A percentile compares a stretch with the other conserved stretches of the same genome.
phyloP scores from a whole-genome alignment of 1,140 invertebrate species.

The Subanguina moxae region DNA sequence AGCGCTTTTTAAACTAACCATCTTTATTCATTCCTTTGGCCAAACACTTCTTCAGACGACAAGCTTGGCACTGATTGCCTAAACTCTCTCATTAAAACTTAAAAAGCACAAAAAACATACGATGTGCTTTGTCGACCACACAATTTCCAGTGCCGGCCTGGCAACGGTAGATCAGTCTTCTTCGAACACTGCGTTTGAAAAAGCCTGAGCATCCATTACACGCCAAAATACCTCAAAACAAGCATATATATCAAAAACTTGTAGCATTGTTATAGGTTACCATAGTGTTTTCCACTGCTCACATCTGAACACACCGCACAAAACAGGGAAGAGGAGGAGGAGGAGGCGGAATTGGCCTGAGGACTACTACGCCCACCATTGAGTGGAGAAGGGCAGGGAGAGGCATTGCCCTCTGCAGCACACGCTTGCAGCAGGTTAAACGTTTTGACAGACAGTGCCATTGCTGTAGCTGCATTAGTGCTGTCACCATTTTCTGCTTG shows the following conservation, averaged over 20 bases:
- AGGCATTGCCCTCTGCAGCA: too few relatives aligned
- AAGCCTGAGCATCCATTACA: conserved; percentile 98
- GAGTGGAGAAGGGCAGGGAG: too few relatives aligned
- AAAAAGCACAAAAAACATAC: too few relatives aligned
- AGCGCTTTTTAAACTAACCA: conserved; percentile 65
- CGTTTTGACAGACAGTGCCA: too few relatives aligned
- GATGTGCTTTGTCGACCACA: conserved; percentile 93
- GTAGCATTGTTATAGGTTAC: conserved; percentile 28
- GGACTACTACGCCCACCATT: too few relatives aligned
- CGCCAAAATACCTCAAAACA: conserved; percentile 84
- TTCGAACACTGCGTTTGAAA: conserved; percentile 90
- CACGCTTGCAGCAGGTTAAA: too few relatives aligned
- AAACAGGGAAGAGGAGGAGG: not conserved
- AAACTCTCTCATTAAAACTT: too few relatives aligned
- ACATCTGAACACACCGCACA: conserved; percentile 58
- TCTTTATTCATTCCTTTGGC: conserved; percentile 99
- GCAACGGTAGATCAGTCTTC: conserved; percentile 93
- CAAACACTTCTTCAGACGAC: conserved; percentile 92
- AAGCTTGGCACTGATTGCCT: conserved; percentile 74
- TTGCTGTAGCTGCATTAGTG: too few relatives aligned
- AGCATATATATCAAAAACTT: conserved; percentile 4
- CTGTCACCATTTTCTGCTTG: too few relatives aligned
- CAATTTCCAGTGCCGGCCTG: conserved; percentile 67
- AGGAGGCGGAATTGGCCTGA: too few relatives aligned
- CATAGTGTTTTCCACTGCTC: conserved; percentile 54